Evolutionary conservation across 1,140 invertebrate species (phyloP).

Genomic region (Archivesica marissinica): DNA sequence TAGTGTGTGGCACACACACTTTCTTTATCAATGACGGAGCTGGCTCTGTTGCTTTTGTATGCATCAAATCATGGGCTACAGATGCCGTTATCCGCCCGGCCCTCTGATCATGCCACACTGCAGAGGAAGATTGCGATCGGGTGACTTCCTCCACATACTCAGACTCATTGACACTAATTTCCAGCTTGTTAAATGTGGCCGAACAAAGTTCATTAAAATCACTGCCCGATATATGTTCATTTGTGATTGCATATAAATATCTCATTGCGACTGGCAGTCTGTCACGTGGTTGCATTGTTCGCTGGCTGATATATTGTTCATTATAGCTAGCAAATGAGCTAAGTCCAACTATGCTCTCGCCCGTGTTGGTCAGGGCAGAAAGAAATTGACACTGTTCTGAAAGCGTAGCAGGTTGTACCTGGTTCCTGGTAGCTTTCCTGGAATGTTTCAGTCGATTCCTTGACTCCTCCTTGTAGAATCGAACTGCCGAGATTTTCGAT

Average conservation of each 20-base stretch:
- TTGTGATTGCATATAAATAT: no score
- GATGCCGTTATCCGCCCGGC: constrained; percentile 26
- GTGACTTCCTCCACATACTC: no score
- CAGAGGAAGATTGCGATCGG: no score
- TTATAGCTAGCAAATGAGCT: not conserved
- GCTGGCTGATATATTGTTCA: constrained; percentile 5
- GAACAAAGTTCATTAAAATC: no score
- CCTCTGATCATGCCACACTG: constrained; percentile 42
- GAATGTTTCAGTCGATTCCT: not conserved
- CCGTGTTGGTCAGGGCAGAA: not conserved
- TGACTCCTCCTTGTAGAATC: not conserved
- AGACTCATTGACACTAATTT: no score
- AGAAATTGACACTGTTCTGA: not conserved
- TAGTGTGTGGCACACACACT: constrained; percentile 7
- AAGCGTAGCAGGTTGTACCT: not conserved
- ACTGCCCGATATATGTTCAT: no score
- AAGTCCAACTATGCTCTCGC: not conserved
- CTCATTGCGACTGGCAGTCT: no score
- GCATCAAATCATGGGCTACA: constrained; percentile 14
- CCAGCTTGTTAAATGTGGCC: no score
- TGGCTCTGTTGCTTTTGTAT: not conserved
- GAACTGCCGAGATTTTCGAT: not conserved
- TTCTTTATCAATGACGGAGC: not conserved
- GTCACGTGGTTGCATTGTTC: constrained; percentile 12
- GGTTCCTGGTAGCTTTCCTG: not conserved